Evolutionary conservation across 2,888 invertebrate species (phyloP).

Genomic region (Brenthis ino): DNA sequence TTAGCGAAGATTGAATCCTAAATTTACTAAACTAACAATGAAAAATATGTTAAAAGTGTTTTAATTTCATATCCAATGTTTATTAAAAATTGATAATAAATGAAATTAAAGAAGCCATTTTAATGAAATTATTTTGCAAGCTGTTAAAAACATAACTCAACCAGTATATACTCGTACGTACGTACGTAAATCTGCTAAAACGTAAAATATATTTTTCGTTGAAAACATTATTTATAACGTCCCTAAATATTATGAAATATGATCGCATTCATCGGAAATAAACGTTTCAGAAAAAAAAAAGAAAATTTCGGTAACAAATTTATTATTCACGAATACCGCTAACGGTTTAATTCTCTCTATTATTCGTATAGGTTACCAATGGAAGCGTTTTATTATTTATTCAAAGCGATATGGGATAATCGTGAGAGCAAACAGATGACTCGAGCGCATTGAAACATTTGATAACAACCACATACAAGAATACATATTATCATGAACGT

Average conservation of each 20-base stretch:
- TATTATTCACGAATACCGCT: constrained; percentile 32
- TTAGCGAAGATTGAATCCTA: too few species aligned
- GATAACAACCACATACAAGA: constrained; percentile 22
- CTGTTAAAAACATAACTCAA: too few species aligned
- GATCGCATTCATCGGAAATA: constrained; percentile 31
- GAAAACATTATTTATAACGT: constrained; percentile 31
- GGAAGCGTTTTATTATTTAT: constrained; percentile 41
- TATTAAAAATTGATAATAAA: too few species aligned
- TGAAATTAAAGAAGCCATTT: too few species aligned
- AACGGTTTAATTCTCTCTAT: constrained; percentile 35
- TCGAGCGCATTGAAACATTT: constrained; percentile 26
- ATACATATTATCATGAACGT: background rate
- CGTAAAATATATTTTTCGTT: constrained; percentile 19
- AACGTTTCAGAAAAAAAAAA: constrained; percentile 32
- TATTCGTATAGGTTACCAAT: constrained; percentile 35
- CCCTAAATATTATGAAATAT: constrained; percentile 34
- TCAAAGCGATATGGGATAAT: constrained; percentile 37
- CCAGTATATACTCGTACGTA: too few species aligned
- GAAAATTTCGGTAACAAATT: constrained; percentile 30
- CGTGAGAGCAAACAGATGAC: constrained; percentile 37
- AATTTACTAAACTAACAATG: too few species aligned
- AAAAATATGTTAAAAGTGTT: too few species aligned
- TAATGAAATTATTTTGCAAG: too few species aligned
- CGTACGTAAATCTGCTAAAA: constrained; percentile 2
- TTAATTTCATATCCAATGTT: too few species aligned